Evolutionary conservation across 2,888 invertebrate genomes (phyloP).

Genomic region (Eupithecia insigniata): DNA sequence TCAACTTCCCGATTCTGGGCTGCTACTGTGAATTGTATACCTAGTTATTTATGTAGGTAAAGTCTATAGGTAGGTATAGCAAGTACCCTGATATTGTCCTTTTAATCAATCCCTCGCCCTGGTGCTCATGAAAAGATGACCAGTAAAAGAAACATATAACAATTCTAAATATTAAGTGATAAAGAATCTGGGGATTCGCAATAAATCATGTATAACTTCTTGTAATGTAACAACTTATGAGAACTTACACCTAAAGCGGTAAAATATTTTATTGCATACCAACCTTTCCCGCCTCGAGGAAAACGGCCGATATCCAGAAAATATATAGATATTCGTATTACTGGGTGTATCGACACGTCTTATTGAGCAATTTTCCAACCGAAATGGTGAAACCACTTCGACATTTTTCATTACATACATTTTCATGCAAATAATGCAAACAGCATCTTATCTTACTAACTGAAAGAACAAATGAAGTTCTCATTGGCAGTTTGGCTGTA

Average conservation of each 20-base stretch:
- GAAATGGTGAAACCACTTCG: constrained; percentile 32
- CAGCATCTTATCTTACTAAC: neutral
- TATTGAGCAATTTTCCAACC: constrained; percentile 35
- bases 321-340: constrained; percentile 33
- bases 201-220: constrained; percentile 28
- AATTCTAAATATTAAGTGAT: neutral
- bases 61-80: too few relatives aligned
- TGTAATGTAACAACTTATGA: constrained; percentile 33
- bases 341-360: constrained; percentile 33
- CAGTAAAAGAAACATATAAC: neutral
- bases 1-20: too few relatives aligned
- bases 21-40: too few relatives aligned
- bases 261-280: constrained; percentile 37
- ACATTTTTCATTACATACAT: constrained; percentile 14
- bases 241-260: constrained; percentile 33
- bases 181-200: constrained; percentile 3
- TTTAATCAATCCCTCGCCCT: neutral
- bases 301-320: constrained; percentile 35
- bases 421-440: too few relatives aligned
- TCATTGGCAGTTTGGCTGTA: too few relatives aligned
- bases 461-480: too few relatives aligned
- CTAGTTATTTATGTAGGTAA: neutral
- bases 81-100: neutral
- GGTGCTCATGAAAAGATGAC: neutral
- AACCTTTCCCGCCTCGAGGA: constrained; percentile 34